These are phyloP conservation scores for Maniola jurtina DNA, from an alignment of 1,140 invertebrate species.

Conservation along the genomic window DNA sequence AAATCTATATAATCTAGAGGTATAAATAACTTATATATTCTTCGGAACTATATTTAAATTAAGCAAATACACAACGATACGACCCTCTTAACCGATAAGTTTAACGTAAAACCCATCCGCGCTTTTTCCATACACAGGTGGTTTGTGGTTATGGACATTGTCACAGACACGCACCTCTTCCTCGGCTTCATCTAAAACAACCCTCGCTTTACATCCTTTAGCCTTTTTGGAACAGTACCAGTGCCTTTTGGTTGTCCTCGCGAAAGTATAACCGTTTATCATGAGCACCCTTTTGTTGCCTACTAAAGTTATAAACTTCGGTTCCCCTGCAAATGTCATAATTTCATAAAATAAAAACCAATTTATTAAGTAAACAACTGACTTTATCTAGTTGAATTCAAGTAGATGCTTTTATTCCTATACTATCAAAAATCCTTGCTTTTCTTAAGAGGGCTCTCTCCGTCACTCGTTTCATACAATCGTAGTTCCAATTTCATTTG, in stretches of 20 bases:
- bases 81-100: conserved; percentile 22
- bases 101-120: conserved; percentile 25
- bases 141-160: conserved; percentile 31
- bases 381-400: too few species aligned
- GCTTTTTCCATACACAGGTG: conserved; percentile 33
- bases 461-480: too few species aligned
- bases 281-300: conserved; percentile 38
- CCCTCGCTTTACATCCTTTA: conserved; percentile 43
- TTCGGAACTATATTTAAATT: too few species aligned
- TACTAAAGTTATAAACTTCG: conserved; percentile 32
- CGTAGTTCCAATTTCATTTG: too few species aligned
- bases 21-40: too few species aligned
- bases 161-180: conserved; percentile 23
- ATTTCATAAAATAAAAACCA: too few species aligned
- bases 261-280: conserved; percentile 42
- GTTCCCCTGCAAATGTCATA: conserved; percentile 27
- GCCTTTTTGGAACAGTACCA: conserved; percentile 52
- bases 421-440: too few species aligned
- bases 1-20: too few species aligned
- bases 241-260: conserved; percentile 32
- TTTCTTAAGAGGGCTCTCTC: too few species aligned
- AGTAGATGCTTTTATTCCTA: too few species aligned
- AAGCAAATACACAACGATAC: too few species aligned
- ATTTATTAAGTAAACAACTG: too few species aligned
- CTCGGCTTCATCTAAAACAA: conserved; percentile 26